Evolutionary conservation across 2,888 invertebrate species (phyloP).

Genomic region (Heliconius ismenius): DNA sequence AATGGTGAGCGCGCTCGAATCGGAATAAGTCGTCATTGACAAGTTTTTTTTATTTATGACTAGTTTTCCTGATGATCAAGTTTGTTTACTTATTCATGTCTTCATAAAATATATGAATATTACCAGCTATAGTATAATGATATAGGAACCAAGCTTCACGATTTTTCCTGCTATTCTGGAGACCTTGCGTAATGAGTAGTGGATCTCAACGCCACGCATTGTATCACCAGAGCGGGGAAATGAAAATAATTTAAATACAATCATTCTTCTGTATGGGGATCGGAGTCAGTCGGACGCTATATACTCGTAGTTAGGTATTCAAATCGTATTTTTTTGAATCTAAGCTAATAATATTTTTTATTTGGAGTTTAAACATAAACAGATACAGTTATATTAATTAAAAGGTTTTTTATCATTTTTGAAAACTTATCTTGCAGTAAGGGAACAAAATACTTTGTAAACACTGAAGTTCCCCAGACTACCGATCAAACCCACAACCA

Average conservation of each 20-base stretch:
- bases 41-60: conserved; percentile 23
- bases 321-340: neutral
- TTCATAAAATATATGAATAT: neutral
- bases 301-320: neutral
- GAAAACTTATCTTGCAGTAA: too few species aligned
- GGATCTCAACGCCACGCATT: neutral
- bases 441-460: too few species aligned
- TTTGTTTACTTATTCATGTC: neutral
- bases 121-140: neutral
- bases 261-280: too few species aligned
- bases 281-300: neutral
- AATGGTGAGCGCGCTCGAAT: conserved; percentile 29
- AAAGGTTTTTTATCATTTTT: too few species aligned
- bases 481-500: neutral
- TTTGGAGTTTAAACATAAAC: too few species aligned
- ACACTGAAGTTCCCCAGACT: too few species aligned
- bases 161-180: neutral
- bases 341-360: too few species aligned
- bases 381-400: too few species aligned
- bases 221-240: too few species aligned
- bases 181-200: neutral
- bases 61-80: conserved; percentile 15
- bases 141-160: neutral
- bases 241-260: too few species aligned
- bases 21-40: conserved; percentile 19